phyloP scores from a whole-genome alignment of 2,113 vertebrate species.

The Toxotes jaculatrix region DNA sequence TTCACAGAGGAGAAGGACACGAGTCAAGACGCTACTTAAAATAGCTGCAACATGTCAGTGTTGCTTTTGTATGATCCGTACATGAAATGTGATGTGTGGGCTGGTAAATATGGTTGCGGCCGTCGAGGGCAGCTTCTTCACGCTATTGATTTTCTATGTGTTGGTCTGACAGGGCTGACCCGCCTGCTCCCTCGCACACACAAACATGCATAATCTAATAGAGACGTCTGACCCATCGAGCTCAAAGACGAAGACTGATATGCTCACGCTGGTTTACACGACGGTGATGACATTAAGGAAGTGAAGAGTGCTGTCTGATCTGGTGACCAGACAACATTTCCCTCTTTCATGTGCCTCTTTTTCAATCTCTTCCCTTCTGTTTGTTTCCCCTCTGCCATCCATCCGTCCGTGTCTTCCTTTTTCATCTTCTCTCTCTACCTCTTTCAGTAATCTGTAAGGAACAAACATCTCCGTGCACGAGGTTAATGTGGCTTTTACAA shows the following conservation, averaged over 20 bases:
- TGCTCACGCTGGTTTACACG: not conserved
- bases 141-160: conserved; percentile 74
- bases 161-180: conserved; percentile 45
- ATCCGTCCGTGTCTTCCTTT: not conserved
- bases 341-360: not conserved
- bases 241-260: not conserved
- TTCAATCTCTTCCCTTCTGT: not conserved
- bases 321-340: not conserved
- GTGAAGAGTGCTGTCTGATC: too few species aligned
- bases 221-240: not conserved
- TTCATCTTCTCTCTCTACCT: not conserved
- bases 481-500: not conserved
- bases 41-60: conserved; percentile 9
- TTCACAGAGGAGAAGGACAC: not conserved
- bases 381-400: not conserved
- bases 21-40: not conserved
- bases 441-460: not conserved
- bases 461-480: not conserved
- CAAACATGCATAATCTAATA: conserved; percentile 21
- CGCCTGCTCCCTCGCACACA: not conserved
- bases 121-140: conserved; percentile 47
- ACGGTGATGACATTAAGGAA: too few species aligned
- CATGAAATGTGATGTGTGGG: conserved; percentile 40
- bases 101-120: conserved; percentile 32
- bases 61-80: conserved; percentile 1